Base-by-base conservation (phyloP, 2,888 invertebrate genomes). In the Balanococcus diminutus region DNA sequence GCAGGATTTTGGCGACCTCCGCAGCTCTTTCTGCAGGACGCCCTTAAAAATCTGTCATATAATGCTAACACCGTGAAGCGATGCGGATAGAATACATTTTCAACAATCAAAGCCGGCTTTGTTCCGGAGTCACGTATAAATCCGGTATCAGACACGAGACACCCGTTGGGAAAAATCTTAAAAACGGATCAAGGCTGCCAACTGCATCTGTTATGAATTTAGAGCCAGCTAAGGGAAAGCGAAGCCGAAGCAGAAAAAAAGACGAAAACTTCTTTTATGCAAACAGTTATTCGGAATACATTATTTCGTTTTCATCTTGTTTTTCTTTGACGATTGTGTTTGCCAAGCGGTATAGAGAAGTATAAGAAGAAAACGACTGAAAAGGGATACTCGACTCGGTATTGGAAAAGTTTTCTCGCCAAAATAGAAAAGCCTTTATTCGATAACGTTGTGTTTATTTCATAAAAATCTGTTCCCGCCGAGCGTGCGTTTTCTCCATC, bases 61-160 rank as follows among this genome's bases (percentile, higher is more conserved):
- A 61, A 83, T 67, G 28, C 83, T 56, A 83, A 83, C 83, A 83
- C 83, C 61, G 61, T 36, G 22, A 83, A 61, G 61, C 83, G 83
- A 83, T 83, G 67, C 83, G 83, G 36, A 83, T 67, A 39, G 83
- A 83, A 83, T 83, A 83, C 56, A 83, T 83, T 83, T 83, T 61
- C 83, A 83, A 61, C 83, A 83, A 83, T 83, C 83, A 83, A 83
- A 83, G 83, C 32, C 83, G 83, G 56, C 83, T 83, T 83, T 83
- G 83, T 83, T 83, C 83, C 67, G 56, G 56, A 61, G 83, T 83
- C 83, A 83, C 83, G 61, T 83, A 83, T 61, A 83, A 83, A 83
- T 83, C 83, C 56, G 82, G 82, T 83, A 83, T 83, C 82, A 61
- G 83, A 67, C 51, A 46, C 51, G 51, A 82, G 82, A 82, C 83